Conservation (phyloP, 2,888 invertebrate species). For the Lasiommata megera region DNA sequence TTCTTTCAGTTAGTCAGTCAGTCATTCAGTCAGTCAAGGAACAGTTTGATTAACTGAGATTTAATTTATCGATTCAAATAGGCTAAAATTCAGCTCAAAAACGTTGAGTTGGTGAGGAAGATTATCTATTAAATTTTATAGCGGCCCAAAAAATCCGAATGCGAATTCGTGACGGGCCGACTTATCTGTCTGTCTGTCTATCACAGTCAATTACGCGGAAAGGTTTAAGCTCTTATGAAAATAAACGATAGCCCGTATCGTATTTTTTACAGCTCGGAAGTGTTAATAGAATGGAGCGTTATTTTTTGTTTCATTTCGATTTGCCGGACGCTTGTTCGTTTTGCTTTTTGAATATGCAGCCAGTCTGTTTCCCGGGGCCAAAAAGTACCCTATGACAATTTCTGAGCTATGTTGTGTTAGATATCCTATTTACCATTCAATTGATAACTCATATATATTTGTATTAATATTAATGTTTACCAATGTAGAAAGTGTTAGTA, state of each 20-base stretch:
- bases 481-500: no score
- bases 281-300: constrained; percentile 10
- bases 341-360: no score
- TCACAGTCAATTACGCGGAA: constrained; percentile 33
- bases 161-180: constrained; percentile 24
- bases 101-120: constrained; percentile 7
- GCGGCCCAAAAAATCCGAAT: constrained; percentile 25
- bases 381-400: no score
- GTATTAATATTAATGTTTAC: no score
- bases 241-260: constrained; percentile 20
- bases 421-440: no score
- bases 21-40: not conserved
- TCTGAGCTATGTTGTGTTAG: not conserved
- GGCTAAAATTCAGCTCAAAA: constrained; percentile 1
- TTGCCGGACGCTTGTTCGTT: no score
- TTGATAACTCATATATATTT: no score
- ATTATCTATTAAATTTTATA: constrained; percentile 24
- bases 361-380: no score
- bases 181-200: constrained; percentile 31
- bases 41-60: not conserved
- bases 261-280: constrained; percentile 9
- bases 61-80: constrained; percentile 1
- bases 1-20: not conserved
- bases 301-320: no score
- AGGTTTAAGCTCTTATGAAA: constrained; percentile 30